Conservation (phyloP, 2,113 vertebrate genomes). For the Lepus europaeus region DNA sequence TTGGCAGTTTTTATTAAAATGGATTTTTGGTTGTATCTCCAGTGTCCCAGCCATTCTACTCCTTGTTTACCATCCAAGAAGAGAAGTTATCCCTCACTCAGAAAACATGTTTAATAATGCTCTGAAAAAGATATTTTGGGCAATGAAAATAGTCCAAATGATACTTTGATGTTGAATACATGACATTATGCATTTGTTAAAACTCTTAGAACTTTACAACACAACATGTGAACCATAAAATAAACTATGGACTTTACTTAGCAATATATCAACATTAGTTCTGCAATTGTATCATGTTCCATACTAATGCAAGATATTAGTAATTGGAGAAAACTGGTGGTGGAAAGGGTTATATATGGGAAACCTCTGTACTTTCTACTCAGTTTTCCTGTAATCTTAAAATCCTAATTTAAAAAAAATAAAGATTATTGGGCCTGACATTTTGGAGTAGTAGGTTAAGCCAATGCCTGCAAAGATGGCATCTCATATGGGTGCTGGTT, state of each 20-base stretch:
- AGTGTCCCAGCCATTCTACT: not conserved
- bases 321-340: accelerated
- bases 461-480: too few relatives aligned
- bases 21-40: not conserved
- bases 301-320: not conserved
- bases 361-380: not conserved
- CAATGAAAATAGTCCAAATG: not conserved
- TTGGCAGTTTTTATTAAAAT: not conserved
- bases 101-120: not conserved
- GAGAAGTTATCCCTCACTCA: not conserved
- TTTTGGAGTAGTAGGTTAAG: too few relatives aligned
- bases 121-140: not conserved
- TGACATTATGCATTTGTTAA: not conserved
- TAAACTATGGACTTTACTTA: not conserved
- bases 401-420: not conserved
- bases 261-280: not conserved
- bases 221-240: not conserved
- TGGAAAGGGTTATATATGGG: too few relatives aligned
- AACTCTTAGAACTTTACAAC: not conserved
- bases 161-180: not conserved
- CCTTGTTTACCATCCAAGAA: not conserved
- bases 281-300: too few relatives aligned
- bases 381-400: not conserved
- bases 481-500: too few relatives aligned
- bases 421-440: not conserved